These are phyloP conservation scores for Calephelis virginiensis DNA, from an alignment of 1,140 invertebrate genomes.

Conservation along the genomic window DNA sequence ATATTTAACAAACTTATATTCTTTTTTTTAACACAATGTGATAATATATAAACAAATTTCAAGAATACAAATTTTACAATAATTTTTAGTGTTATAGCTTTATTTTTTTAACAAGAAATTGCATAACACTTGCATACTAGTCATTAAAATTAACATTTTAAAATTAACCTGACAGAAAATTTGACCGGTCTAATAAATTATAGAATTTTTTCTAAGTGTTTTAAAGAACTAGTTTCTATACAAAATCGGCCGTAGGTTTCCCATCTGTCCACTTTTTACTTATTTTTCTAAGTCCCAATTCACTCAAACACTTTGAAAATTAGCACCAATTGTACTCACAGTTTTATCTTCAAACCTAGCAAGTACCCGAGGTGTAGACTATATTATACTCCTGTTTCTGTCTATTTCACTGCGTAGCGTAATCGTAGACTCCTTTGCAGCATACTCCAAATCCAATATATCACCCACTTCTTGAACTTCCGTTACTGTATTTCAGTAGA, in stretches of 20 bases:
- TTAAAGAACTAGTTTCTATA: background rate
- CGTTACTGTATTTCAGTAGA: background rate
- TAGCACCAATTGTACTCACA: conserved; percentile 9
- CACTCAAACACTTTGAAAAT: background rate
- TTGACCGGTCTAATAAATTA: background rate
- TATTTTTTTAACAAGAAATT: too few relatives aligned
- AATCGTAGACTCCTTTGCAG: background rate
- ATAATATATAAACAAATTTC: too few relatives aligned
- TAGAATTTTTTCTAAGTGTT: conserved; percentile 2
- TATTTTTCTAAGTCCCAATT: background rate
- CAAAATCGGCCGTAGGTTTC: conserved; percentile 2
- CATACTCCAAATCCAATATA: background rate
- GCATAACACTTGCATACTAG: too few relatives aligned
- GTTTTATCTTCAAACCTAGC: conserved; percentile 7
- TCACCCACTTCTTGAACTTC: background rate
- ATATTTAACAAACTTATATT: background rate
- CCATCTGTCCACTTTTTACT: background rate
- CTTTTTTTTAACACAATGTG: too few relatives aligned
- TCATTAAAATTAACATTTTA: too few relatives aligned
- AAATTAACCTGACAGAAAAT: background rate
- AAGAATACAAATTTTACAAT: too few relatives aligned
- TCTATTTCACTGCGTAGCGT: background rate
- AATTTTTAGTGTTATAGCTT: too few relatives aligned
- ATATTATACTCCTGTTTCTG: background rate
- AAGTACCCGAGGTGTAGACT: background rate